Base-by-base conservation (phyloP, 2,888 invertebrate species). In the Tenthredo scrophulariae region DNA sequence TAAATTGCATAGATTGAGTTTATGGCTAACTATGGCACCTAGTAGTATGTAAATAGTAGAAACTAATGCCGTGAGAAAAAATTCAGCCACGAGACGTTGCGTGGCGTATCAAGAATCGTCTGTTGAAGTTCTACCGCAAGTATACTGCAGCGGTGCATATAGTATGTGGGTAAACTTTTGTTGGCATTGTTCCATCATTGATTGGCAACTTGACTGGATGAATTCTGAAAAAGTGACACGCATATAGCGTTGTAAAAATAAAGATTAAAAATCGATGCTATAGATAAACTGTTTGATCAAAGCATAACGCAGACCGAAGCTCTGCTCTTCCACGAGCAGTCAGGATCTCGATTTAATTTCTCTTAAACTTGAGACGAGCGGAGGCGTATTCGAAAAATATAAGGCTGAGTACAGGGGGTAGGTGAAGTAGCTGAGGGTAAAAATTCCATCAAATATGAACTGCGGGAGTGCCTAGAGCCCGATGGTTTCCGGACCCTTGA, bases 371-470 rank as follows among this genome's bases (percentile, higher is more conserved):
- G 62, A 80, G 40, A 74, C 74, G 74, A 18, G 46, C 74, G 74
- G 33, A 54, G 29, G 33, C 77, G 65, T 83, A 83, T 67, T 83
- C 26, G 83, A 67, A 83, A 80, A 83, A 83, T 46, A 50, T 40
- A 83, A 62, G 29, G 80, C 65, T 80, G 65, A 74, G 43, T 74
- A 33, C 74, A 26, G 62, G 29, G 62, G 22, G 15, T 54, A 50
- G 67, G 67, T 70, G 67, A n/a, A 70, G 50, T 67, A 67, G 46
- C 18, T 40, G 67, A 83, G 83, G 83, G 83, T 83, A 83, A 83
- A 83, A 83, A 83, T 83, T 83, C 83, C 83, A 83, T 83, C 83
- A 83, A 67, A 70, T 83, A 83, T 83, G 83, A 83, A 83, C 67
- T 46, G 67, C 67, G 70, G 29, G 83, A 50, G 83, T 43, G 40